These are phyloP conservation scores for Passer domesticus DNA, from an alignment of 2,113 vertebrate genomes.

Conservation along the genomic window DNA sequence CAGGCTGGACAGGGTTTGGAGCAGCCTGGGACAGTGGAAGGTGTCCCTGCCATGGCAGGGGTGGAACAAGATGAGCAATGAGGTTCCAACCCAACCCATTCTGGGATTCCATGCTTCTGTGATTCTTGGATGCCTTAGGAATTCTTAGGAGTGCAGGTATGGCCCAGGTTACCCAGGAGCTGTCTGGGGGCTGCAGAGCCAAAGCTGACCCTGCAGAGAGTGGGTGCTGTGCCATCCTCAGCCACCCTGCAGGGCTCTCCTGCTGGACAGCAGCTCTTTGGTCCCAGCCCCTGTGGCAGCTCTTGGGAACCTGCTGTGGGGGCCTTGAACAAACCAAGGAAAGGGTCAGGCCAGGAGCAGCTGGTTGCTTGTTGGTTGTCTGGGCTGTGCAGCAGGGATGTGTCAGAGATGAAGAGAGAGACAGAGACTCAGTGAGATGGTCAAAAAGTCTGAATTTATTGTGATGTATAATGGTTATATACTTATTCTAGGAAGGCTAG, in stretches of 20 bases:
- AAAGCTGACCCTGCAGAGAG: neutral
- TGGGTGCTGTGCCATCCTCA: rapidly evolving
- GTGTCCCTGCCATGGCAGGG: neutral
- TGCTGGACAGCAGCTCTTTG: neutral
- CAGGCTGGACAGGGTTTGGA: no score
- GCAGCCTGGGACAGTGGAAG: neutral
- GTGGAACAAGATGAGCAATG: rapidly evolving
- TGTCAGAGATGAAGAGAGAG: no score
- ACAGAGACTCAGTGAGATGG: no score
- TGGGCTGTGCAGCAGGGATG: neutral
- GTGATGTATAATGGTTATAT: no score
- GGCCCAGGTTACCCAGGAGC: no score
- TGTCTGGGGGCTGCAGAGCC: neutral
- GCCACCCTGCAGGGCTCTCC: neutral
- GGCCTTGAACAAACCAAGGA: neutral
- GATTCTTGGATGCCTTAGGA: neutral
- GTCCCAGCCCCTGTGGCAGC: neutral
- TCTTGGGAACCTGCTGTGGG: neutral
- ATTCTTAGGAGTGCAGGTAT: neutral
- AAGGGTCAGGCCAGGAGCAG: neutral
- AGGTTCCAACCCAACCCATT: neutral
- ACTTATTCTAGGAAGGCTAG: no score
- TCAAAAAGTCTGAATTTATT: no score
- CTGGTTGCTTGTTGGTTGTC: neutral
- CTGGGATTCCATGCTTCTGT: neutral